These are phyloP conservation scores for Glareola pratincola DNA, from an alignment of 2,113 vertebrate genomes.

Conservation along the genomic window DNA sequence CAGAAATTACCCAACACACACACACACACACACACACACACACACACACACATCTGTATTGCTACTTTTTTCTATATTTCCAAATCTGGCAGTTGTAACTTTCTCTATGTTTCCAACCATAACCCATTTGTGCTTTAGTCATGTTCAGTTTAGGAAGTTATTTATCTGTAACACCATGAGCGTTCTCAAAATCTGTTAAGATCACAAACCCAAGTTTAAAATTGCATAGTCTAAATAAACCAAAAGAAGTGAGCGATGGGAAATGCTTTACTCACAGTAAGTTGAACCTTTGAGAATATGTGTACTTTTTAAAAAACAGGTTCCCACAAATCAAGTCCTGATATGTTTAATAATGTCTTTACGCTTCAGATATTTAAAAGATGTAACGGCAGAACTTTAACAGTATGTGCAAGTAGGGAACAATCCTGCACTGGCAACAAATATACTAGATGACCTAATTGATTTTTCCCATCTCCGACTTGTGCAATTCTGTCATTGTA, in stretches of 20 bases:
- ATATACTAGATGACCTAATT: slow-evolving; percentile 30
- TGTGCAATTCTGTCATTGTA: slow-evolving; percentile 36
- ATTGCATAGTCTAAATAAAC: background rate
- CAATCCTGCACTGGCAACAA: slow-evolving; percentile 10
- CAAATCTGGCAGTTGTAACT: background rate
- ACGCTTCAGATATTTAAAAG: background rate
- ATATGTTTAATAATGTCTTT: background rate
- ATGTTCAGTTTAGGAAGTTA: background rate
- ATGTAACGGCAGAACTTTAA: background rate
- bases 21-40: fast-evolving
- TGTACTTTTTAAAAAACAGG: background rate
- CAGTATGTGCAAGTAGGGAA: slow-evolving; percentile 8
- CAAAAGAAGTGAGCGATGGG: background rate
- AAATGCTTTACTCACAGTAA: background rate
- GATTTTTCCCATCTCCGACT: slow-evolving; percentile 2
- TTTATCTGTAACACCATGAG: background rate
- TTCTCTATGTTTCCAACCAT: background rate
- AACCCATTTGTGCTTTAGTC: background rate
- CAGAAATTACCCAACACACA: background rate
- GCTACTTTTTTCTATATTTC: background rate
- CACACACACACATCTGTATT: background rate
- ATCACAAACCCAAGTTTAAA: background rate
- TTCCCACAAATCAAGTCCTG: background rate
- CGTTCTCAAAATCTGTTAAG: slow-evolving; percentile 20
- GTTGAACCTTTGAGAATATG: background rate